Base-by-base conservation (phyloP, 1,140 invertebrate genomes). In the Drosophila ficusphila region DNA sequence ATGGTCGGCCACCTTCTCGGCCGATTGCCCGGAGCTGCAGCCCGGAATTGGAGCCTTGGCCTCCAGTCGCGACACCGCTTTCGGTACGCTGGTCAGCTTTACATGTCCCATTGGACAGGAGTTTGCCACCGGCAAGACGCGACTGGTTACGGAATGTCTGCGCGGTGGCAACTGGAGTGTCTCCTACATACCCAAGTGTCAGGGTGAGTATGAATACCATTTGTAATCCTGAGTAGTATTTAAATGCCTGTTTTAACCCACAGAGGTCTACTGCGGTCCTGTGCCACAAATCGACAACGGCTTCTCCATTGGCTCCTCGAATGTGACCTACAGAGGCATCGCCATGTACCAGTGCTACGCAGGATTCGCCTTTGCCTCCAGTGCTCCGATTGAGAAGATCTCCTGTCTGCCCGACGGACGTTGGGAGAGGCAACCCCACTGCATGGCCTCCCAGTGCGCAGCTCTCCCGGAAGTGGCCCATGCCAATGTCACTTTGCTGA, bases 281-380 rank as follows among this genome's bases (percentile, higher is more conserved):
- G 98, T 99, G 19, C 98, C 98, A 54, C 98, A 99, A 93, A 99
- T 99, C 57, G 97, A 98, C 79, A 99, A 99, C 91, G 98, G 98
- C 41, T 99, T 98, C 90, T 98, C 98, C 0, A 98, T 98, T 89
- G 96, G 96, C 42, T 97, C 98, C 1, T 96, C 97, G 0, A 99
- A 99, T 91, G 98, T 99, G 2, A 99, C 98, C 0, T 99, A 97
- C 79, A 94, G 95, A 64, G 98, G 98, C 9, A 93, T 97, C 71
- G 98, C 97, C 18, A 98, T 97, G 69, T 99, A 99, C 91, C 97
- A 98, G 83, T 99, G 98, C 91, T 99, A 99, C 88, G 97, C 98
- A 33, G 98, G 98, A 27, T 99, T 99, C 91, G 97, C 96, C 52
- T 99, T 99, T 86, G 95, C 96, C 4, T 96, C 97, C 33, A 95